Evolutionary conservation across 2,888 invertebrate genomes (phyloP).

Genomic region (Tetramorium bicarinatum): DNA sequence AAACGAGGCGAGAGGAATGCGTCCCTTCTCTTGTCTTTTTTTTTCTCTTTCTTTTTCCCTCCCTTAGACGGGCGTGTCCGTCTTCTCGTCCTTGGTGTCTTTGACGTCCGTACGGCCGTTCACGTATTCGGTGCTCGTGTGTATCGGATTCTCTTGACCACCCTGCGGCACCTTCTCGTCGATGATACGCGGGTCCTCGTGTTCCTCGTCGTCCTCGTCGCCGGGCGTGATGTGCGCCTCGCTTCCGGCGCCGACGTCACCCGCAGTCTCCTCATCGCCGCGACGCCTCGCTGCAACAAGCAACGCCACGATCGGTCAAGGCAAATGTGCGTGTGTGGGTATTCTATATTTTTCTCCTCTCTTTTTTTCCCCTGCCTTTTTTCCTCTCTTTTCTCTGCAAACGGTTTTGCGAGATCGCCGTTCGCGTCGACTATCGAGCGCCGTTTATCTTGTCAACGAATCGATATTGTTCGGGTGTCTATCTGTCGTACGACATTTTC

Average conservation of each 20-base stretch:
- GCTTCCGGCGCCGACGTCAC: constrained; percentile 88
- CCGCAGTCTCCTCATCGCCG: constrained; percentile 88
- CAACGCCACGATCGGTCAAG: constrained; percentile 86
- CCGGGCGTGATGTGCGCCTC: constrained; percentile 89
- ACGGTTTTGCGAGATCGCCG: constrained; percentile 8
- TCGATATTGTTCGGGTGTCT: constrained; percentile 9
- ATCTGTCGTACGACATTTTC: not conserved
- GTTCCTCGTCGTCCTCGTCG: constrained; percentile 84
- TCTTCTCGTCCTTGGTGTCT: constrained; percentile 88
- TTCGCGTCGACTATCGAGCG: constrained; percentile 17
- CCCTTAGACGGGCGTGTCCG: constrained; percentile 88
- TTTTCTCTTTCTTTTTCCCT: constrained; percentile 16
- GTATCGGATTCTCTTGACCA: constrained; percentile 86
- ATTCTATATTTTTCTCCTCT: constrained; percentile 19
- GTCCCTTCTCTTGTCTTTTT: constrained; percentile 16
- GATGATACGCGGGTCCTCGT: constrained; percentile 84
- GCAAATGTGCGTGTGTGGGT: constrained; percentile 75
- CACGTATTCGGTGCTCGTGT: constrained; percentile 88
- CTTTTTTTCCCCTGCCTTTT: constrained; percentile 22
- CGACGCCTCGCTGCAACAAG: constrained; percentile 86
- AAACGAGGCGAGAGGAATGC: constrained; percentile 31
- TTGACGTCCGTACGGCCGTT: constrained; percentile 88
- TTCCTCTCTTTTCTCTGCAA: not conserved
- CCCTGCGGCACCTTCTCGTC: constrained; percentile 85
- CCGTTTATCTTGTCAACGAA: constrained; percentile 36